Base-by-base conservation (phyloP, 2,113 vertebrate genomes). In the Dasypus novemcinctus region DNA sequence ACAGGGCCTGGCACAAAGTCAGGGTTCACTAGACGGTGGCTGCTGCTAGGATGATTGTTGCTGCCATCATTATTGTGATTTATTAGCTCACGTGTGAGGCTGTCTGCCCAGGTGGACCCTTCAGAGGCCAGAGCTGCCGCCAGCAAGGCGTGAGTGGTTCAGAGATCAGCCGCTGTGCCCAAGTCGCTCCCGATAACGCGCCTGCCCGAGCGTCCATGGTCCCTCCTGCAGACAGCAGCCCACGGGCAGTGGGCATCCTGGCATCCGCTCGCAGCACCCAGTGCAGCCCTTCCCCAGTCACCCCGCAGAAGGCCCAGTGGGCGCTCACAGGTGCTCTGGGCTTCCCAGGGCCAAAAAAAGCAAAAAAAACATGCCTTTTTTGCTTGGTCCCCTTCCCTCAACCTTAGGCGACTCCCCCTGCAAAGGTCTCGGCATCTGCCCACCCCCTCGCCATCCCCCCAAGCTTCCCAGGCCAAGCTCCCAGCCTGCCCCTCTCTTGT, bases 21-120 rank as follows among this genome's bases (percentile, higher is more conserved):
- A 0, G 38, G 4, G 13, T 20, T 83, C 12, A 0, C 0, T 6
- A 5, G 23, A 64, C 0, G 13, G 29, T 2, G 12, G 38, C 43
- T 20, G 1, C 3, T n/a, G 27, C 74, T 46, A 0, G n/a, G n/a
- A n/a, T 41, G 14, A 18, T 7, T 43, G 10, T 17, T 63, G 29
- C 21, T 2, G 17, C 27, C 66, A 0, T 18, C 7, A 2, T 12
- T 43, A 0, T 20, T 57, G 61, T n/a, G 82, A 54, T 21, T 33
- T 25, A 74, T 57, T 49, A 68, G 20, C 13, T 12, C 69, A 27
- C 15, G 36, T 4, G 43, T n/a, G 79, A 43, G 31, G 29, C 87
- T 43, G 4, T 54, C 57, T 20, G 3, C 54, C 68, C 29, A 10
- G 29, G 17, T 31, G 33, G 33, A 13, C 2, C 23, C 25, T 87